Evolutionary conservation across 1,140 invertebrate species (phyloP).

Genomic region (Eumaeus atala): DNA sequence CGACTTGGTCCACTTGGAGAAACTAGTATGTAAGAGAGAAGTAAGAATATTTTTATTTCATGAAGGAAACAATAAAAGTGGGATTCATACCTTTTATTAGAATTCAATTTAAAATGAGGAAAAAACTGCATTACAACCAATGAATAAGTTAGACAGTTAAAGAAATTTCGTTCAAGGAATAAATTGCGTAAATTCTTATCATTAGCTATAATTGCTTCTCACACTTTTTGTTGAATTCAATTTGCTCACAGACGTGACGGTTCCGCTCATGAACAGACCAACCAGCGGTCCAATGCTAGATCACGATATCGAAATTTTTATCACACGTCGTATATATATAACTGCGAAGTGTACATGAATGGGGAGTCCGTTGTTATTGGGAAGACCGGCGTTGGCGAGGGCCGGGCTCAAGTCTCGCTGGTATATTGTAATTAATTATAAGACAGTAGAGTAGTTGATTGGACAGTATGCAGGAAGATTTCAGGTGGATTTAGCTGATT

Average conservation of each 20-base stretch:
- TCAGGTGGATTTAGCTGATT: slow-evolving; percentile 36
- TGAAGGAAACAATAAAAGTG: too few relatives aligned
- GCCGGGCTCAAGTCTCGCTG: slow-evolving; percentile 63
- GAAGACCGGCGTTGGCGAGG: slow-evolving; percentile 63
- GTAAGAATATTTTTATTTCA: too few relatives aligned
- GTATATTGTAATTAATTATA: slow-evolving; percentile 44
- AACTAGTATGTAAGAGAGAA: too few relatives aligned
- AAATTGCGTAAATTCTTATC: neutral
- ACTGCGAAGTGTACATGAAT: neutral
- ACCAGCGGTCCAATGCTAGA: slow-evolving; percentile 30
- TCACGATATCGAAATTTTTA: slow-evolving; percentile 38
- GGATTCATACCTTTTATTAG: too few relatives aligned
- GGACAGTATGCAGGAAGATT: slow-evolving; percentile 34
- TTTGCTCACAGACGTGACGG: slow-evolving; percentile 22
- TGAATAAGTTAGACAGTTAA: neutral
- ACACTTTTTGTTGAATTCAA: neutral
- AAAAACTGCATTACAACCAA: neutral
- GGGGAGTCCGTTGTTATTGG: slow-evolving; percentile 64
- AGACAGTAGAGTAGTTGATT: slow-evolving; percentile 52
- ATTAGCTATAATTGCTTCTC: slow-evolving; percentile 8
- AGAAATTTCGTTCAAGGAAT: neutral
- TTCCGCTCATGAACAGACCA: slow-evolving; percentile 39
- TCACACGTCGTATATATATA: slow-evolving; percentile 29
- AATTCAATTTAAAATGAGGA: too few relatives aligned
- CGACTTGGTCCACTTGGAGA: too few relatives aligned